A percentile compares a stretch with the other conserved stretches of the same genome.
Conservation (phyloP, 2,113 vertebrate species). For the Dasyurus viverrinus region DNA sequence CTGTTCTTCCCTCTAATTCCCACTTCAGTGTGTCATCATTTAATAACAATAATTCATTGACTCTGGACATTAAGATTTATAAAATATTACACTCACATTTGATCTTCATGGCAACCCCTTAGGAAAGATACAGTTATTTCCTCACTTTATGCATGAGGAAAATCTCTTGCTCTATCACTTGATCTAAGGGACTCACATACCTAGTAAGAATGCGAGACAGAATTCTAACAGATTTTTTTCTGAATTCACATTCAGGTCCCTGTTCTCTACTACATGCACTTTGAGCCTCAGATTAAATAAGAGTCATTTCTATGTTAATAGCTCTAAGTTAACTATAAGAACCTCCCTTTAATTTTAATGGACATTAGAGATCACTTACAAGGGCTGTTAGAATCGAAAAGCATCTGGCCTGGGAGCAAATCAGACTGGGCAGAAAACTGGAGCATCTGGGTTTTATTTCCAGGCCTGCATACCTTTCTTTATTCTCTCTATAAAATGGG, state of each 20-base stretch:
- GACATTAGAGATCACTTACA: neutral
- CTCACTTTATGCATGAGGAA: neutral
- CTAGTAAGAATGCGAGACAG: neutral
- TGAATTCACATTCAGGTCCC: neutral
- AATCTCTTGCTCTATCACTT: neutral
- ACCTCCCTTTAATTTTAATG: neutral
- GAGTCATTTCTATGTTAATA: neutral
- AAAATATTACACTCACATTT: neutral
- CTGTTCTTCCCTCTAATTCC: neutral
- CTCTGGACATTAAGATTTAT: neutral
- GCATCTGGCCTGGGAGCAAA: neutral
- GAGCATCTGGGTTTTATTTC: neutral
- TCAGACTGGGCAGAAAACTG: neutral
- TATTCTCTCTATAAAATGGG: neutral
- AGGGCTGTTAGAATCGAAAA: neutral
- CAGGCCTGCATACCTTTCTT: neutral
- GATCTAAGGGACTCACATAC: neutral
- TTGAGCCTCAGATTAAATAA: neutral
- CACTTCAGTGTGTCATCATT: neutral
- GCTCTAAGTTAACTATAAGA: neutral
- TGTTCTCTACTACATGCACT: neutral
- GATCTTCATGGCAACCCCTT: neutral
- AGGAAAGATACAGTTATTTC: neutral
- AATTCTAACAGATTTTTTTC: neutral
- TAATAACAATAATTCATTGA: neutral